Conservation (phyloP, 2,888 invertebrate species). For the Calephelis perditalis region DNA sequence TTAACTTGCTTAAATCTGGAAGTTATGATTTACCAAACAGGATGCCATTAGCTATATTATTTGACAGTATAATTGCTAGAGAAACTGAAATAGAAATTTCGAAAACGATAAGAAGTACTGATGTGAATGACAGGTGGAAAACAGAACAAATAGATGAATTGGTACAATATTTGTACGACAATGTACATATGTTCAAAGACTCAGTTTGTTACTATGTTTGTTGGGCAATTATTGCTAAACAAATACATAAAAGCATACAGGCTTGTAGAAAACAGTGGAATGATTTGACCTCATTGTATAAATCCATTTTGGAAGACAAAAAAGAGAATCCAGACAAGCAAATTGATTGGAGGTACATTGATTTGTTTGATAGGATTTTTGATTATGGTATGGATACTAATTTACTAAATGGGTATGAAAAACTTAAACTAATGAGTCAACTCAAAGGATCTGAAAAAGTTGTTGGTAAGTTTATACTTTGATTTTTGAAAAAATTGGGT, state of each 20-base stretch:
- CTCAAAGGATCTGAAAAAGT: slow-evolving; percentile 36
- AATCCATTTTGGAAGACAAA: slow-evolving; percentile 54
- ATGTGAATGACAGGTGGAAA: slow-evolving; percentile 38
- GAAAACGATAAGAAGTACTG: slow-evolving; percentile 25
- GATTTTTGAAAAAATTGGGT: no score
- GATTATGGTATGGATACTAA: slow-evolving; percentile 64
- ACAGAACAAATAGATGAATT: slow-evolving; percentile 47
- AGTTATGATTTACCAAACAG: slow-evolving; percentile 45
- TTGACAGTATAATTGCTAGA: slow-evolving; percentile 57
- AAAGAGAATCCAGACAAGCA: slow-evolving; percentile 62
- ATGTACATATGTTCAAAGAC: slow-evolving; percentile 60
- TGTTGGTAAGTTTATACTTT: slow-evolving; percentile 39
- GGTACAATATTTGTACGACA: slow-evolving; percentile 56
- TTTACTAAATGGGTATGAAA: slow-evolving; percentile 50
- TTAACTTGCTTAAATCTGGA: slow-evolving; percentile 44
- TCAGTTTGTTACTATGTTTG: slow-evolving; percentile 55
- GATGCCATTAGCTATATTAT: slow-evolving; percentile 50
- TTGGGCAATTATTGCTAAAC: slow-evolving; percentile 48
- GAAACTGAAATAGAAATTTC: slow-evolving; percentile 43
- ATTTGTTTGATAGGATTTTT: slow-evolving; percentile 65
- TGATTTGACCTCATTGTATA: slow-evolving; percentile 48
- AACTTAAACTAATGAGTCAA: slow-evolving; percentile 28
- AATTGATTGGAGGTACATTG: slow-evolving; percentile 67
- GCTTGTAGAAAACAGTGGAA: slow-evolving; percentile 55
- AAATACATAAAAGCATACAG: slow-evolving; percentile 38